phyloP scores from a whole-genome alignment of 1,140 invertebrate genomes.

The Metopolophium dirhodum region DNA sequence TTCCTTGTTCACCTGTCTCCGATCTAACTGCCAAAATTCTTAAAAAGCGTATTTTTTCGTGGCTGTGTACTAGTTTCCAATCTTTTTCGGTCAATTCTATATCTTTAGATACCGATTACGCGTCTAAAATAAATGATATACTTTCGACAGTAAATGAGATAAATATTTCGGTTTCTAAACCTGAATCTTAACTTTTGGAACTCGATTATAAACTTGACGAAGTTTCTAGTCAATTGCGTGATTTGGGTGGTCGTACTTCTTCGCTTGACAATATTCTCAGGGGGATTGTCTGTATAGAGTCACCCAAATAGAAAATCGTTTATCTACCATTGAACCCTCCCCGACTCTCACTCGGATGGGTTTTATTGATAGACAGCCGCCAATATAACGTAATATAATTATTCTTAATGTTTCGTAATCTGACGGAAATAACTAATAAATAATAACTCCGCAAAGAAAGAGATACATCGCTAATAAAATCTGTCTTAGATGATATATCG shows the following conservation, averaged over 20 bases:
- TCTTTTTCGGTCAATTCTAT: not conserved
- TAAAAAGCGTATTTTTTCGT: not conserved
- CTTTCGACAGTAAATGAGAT: not conserved
- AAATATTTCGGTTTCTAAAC: not conserved
- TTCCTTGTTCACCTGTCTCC: too few species aligned
- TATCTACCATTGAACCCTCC: not conserved
- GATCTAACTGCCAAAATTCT: not conserved
- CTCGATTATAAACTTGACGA: not conserved
- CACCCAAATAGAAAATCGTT: not conserved
- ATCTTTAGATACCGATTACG: not conserved
- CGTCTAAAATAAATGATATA: not conserved
- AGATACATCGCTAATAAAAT: not conserved
- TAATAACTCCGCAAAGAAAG: not conserved
- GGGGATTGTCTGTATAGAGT: not conserved
- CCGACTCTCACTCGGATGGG: not conserved
- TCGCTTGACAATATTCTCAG: not conserved
- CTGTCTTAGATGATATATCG: too few species aligned
- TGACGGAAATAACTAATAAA: not conserved
- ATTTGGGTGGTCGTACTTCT: constrained; percentile 1
- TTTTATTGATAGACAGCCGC: not conserved
- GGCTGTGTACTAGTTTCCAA: not conserved
- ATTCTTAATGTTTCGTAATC: not conserved
- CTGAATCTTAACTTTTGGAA: not conserved
- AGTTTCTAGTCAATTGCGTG: constrained; percentile 1
- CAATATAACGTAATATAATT: constrained; percentile 8